Evolutionary conservation across 2,113 vertebrate genomes (phyloP).

Genomic region (Megaceryle torquata): DNA sequence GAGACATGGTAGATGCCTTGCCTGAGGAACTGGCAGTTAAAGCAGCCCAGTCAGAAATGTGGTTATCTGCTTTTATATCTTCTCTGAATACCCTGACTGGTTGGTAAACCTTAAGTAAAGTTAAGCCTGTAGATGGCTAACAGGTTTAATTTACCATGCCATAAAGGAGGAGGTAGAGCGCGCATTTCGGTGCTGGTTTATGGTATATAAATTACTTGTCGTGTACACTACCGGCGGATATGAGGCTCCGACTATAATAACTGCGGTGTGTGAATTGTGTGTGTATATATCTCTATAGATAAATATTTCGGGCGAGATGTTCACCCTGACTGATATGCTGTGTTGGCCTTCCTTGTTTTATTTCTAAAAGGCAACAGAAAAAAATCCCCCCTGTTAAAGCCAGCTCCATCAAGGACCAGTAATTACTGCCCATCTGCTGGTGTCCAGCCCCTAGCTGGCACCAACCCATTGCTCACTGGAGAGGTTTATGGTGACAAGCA

Average conservation of each 20-base stretch:
- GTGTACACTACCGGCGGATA: not conserved
- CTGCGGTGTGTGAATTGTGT: not conserved
- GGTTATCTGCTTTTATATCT: not conserved
- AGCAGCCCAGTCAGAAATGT: not conserved
- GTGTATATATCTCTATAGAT: not conserved
- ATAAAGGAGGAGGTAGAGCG: slow-evolving; percentile 10
- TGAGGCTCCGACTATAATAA: not conserved
- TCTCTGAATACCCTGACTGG: not conserved
- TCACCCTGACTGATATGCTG: slow-evolving; percentile 8
- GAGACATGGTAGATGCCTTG: not conserved
- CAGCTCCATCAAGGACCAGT: not conserved
- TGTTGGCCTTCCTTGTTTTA: not conserved
- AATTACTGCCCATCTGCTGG: not conserved
- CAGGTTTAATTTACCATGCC: slow-evolving; percentile 40
- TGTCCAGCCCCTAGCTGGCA: not conserved
- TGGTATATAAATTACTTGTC: slow-evolving; percentile 46
- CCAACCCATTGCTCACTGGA: not conserved
- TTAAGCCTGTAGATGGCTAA: slow-evolving; percentile 28
- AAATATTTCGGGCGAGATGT: not conserved
- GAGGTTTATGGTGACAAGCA: not conserved
- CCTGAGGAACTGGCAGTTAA: not conserved
- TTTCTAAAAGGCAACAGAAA: slow-evolving; percentile 24
- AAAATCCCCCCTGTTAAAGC: not conserved
- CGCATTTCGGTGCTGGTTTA: slow-evolving; percentile 26
- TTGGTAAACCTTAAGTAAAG: slow-evolving; percentile 31